Conservation (phyloP, 2,113 vertebrate species). For the Propithecus coquereli region DNA sequence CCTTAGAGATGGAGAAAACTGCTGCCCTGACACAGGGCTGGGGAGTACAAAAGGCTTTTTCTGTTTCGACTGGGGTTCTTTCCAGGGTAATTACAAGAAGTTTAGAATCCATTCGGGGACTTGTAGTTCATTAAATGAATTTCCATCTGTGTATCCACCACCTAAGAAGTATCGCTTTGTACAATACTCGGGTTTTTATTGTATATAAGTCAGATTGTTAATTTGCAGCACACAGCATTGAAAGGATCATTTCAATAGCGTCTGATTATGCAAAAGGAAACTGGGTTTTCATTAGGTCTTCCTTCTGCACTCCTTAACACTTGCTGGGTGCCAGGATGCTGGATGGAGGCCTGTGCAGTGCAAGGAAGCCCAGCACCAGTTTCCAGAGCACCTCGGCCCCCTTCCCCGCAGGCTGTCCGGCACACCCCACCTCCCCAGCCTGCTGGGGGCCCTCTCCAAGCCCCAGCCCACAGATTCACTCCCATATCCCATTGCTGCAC, state of each 20-base stretch:
- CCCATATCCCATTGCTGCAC: not conserved
- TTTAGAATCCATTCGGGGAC: constrained; percentile 71
- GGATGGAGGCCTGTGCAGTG: not conserved
- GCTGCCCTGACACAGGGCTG: not conserved
- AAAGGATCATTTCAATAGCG: constrained; percentile 61
- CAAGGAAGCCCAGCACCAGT: not conserved
- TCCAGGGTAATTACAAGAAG: constrained; percentile 76
- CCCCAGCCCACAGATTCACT: not conserved
- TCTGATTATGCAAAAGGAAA: constrained; percentile 69
- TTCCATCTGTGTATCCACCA: constrained; percentile 73
- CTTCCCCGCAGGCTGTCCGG: not conserved
- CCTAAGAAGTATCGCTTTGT: constrained; percentile 67
- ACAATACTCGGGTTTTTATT: constrained; percentile 68
- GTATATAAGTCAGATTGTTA: constrained; percentile 74
- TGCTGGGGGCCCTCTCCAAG: not conserved
- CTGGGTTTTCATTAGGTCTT: constrained; percentile 64
- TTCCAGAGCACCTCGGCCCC: not conserved
- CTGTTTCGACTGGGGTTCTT: constrained; percentile 68
- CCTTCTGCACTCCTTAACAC: constrained; percentile 43
- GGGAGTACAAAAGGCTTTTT: not conserved
- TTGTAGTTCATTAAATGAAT: constrained; percentile 76
- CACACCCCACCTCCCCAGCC: not conserved
- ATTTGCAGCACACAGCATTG: constrained; percentile 65
- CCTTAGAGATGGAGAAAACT: not conserved
- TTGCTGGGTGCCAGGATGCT: not conserved